A percentile compares a stretch with the other conserved stretches of the same genome.
phyloP scores from a whole-genome alignment of 2,888 invertebrate genomes.

The Thecophora atra region DNA sequence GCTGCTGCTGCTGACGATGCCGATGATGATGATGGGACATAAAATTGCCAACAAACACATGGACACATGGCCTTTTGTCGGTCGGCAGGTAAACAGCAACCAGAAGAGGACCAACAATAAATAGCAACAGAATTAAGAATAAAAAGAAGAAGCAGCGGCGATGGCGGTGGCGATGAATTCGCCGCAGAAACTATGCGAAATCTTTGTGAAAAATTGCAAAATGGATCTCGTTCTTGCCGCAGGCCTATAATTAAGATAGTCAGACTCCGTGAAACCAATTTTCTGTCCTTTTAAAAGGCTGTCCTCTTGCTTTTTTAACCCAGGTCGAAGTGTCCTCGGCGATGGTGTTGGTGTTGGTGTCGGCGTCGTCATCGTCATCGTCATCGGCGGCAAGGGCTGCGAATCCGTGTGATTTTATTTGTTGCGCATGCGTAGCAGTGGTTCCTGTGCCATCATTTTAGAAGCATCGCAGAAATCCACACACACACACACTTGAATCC shows the following conservation, averaged over 20 bases:
- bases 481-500: constrained; percentile 5
- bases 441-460: not conserved
- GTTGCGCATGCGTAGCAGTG: constrained; percentile 15
- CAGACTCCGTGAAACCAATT: constrained; percentile 53
- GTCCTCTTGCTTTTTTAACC: constrained; percentile 34
- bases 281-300: constrained; percentile 52
- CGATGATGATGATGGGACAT: constrained; percentile 46
- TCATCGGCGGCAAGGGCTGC: not conserved
- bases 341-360: constrained; percentile 23
- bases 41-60: constrained; percentile 40
- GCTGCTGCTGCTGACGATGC: constrained; percentile 32
- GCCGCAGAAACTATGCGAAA: constrained; percentile 48
- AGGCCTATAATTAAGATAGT: constrained; percentile 54
- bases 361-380: not conserved
- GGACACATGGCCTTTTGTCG: too few species aligned
- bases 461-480: not conserved
- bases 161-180: constrained; percentile 26
- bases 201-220: constrained; percentile 47
- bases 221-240: constrained; percentile 45
- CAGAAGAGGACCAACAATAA: too few species aligned
- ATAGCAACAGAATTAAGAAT: too few species aligned
- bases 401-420: constrained; percentile 36
- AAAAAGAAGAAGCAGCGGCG: not conserved
- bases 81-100: too few species aligned
- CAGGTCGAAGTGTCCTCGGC: constrained; percentile 38